phyloP scores from a whole-genome alignment of 2,888 invertebrate species.

The Sympetrum striolatum region DNA sequence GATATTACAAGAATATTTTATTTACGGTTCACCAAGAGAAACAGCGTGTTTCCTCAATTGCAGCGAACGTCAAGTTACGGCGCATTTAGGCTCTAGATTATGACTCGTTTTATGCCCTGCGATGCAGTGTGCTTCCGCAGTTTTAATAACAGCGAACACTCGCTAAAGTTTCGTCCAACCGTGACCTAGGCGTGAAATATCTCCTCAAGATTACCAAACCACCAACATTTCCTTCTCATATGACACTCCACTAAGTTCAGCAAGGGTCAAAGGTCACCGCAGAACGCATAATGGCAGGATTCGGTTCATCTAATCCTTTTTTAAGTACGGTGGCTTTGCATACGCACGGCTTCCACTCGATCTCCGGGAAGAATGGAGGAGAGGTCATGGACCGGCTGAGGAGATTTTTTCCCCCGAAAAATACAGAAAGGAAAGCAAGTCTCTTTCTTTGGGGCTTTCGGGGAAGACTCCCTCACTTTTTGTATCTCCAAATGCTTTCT shows the following conservation, averaged over 20 bases:
- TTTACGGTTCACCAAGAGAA: too few species aligned
- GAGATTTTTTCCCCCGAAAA: background rate
- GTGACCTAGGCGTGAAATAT: background rate
- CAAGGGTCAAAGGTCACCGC: background rate
- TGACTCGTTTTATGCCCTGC: background rate
- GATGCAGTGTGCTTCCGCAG: background rate
- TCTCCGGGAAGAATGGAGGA: background rate
- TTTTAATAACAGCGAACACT: background rate
- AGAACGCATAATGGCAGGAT: background rate
- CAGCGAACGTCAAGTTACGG: background rate
- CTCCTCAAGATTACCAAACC: conserved; percentile 18
- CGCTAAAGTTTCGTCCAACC: background rate
- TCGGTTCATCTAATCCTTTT: conserved; percentile 8
- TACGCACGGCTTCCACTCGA: background rate
- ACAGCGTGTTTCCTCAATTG: background rate
- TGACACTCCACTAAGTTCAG: background rate
- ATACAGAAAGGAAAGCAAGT: background rate
- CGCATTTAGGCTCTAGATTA: too few species aligned
- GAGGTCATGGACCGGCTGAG: conserved; percentile 3
- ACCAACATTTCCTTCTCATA: background rate
- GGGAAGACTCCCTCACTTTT: background rate
- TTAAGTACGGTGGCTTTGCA: background rate
- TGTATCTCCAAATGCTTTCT: background rate
- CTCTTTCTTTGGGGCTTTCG: background rate
- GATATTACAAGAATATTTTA: too few species aligned